Evolutionary conservation across 1,140 invertebrate species (phyloP).

Genomic region (Drosophila mojavensis): DNA sequence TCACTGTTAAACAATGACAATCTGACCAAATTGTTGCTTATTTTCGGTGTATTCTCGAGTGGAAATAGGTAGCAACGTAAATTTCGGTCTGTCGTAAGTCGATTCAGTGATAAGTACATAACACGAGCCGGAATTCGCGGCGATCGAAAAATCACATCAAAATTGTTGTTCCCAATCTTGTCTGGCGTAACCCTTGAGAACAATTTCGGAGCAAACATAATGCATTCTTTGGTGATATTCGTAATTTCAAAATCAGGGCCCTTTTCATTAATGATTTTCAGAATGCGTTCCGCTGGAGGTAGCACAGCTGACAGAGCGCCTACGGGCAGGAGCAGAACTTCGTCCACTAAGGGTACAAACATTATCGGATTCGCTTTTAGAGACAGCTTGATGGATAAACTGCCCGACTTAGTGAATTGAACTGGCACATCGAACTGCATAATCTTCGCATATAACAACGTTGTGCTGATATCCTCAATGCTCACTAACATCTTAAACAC

Average conservation of each 20-base stretch:
- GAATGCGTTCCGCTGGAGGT: not conserved
- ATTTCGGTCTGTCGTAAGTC: not conserved
- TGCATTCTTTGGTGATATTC: not conserved
- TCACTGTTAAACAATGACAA: slow-evolving; percentile 47
- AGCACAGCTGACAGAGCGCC: slow-evolving; percentile 20
- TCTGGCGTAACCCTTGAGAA: not conserved
- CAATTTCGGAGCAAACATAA: not conserved
- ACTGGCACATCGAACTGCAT: slow-evolving; percentile 11
- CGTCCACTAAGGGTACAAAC: slow-evolving; percentile 46
- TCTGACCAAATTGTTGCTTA: not conserved
- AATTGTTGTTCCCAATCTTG: not conserved
- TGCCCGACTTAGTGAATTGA: not conserved
- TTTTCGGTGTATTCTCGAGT: not conserved
- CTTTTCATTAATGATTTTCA: not conserved
- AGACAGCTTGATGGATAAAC: not conserved
- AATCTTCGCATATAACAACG: slow-evolving; percentile 39
- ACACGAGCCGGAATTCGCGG: slow-evolving; percentile 41
- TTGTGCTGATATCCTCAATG: slow-evolving; percentile 53
- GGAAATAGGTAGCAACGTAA: slow-evolving; percentile 9
- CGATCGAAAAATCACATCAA: slow-evolving; percentile 55
- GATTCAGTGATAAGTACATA: slow-evolving; percentile 25
- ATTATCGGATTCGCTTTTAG: not conserved
- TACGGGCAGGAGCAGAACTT: slow-evolving; percentile 59
- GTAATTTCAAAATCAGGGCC: not conserved
- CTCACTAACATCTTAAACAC: slow-evolving; percentile 38